phyloP scores from a whole-genome alignment of 1,140 invertebrate genomes.

The Pygmarrhopalites habei region DNA sequence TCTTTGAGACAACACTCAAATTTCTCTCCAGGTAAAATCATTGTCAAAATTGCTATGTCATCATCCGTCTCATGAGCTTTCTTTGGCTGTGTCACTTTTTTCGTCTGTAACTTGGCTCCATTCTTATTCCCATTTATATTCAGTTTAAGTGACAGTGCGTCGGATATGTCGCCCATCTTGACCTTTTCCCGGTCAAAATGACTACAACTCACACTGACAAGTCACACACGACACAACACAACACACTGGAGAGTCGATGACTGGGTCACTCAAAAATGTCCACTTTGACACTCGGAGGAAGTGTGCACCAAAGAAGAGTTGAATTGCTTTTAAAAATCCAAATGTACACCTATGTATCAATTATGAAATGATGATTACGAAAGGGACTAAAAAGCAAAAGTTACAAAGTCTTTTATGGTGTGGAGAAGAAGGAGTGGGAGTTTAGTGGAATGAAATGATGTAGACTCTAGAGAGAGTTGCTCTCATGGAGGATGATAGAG shows the following conservation, averaged over 20 bases:
- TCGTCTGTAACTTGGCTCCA: conserved; percentile 32
- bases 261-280: not conserved
- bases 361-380: too few relatives aligned
- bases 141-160: conserved; percentile 26
- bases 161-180: conserved; percentile 38
- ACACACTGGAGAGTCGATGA: not conserved
- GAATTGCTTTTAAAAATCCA: too few relatives aligned
- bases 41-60: conserved; percentile 73
- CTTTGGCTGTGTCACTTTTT: conserved; percentile 42
- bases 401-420: too few relatives aligned
- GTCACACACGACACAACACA: too few relatives aligned
- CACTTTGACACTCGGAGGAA: not conserved
- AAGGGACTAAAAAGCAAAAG: too few relatives aligned
- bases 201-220: too few relatives aligned
- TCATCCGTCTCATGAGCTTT: conserved; percentile 70
- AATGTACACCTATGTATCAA: too few relatives aligned
- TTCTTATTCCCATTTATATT: conserved; percentile 22
- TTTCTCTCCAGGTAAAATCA: conserved; percentile 64
- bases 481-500: not conserved
- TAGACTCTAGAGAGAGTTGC: not conserved
- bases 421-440: too few relatives aligned
- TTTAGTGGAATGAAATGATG: too few relatives aligned
- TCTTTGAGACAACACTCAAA: conserved; percentile 67
- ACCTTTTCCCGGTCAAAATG: not conserved
- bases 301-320: not conserved